A percentile compares a stretch with the other conserved stretches of the same genome.
Conservation (phyloP, 2,797 vertebrate species). For the Buphagus erythrorhynchus region DNA sequence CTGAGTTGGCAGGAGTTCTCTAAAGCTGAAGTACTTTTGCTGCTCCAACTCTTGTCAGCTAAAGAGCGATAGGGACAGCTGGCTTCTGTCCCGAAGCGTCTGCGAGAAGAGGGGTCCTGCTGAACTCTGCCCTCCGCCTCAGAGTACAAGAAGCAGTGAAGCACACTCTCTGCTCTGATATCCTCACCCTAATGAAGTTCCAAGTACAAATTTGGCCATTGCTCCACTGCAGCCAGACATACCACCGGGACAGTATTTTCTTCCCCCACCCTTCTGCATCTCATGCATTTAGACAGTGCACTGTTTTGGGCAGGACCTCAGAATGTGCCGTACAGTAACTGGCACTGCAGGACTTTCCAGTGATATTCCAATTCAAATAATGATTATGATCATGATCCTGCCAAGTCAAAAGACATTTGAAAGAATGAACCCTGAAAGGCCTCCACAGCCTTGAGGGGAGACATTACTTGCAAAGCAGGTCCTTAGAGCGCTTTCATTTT, state of each 20-base stretch:
- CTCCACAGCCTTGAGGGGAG: neutral
- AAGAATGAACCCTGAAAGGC: conserved; percentile 8
- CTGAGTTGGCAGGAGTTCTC: conserved; percentile 1
- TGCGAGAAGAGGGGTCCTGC: conserved; percentile 1
- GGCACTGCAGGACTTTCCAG: neutral
- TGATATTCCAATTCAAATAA: conserved; percentile 8
- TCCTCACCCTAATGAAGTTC: conserved; percentile 29
- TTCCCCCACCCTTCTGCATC: neutral
- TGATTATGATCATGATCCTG: neutral
- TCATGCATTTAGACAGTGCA: neutral
- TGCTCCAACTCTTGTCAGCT: neutral
- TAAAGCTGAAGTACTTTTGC: conserved; percentile 1
- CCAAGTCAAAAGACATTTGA: conserved; percentile 9
- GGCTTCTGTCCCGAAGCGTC: neutral
- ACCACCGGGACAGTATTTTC: neutral
- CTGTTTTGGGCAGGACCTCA: conserved; percentile 12
- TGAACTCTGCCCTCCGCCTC: neutral
- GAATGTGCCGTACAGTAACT: neutral
- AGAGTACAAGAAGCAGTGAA: neutral
- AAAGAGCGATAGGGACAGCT: neutral
- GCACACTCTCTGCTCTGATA: neutral
- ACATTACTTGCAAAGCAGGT: neutral
- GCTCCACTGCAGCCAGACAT: neutral
- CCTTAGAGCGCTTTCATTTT: neutral
- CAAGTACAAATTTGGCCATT: conserved; percentile 30